Conservation (phyloP, 2,888 invertebrate genomes). For the Agrochola macilenta region DNA sequence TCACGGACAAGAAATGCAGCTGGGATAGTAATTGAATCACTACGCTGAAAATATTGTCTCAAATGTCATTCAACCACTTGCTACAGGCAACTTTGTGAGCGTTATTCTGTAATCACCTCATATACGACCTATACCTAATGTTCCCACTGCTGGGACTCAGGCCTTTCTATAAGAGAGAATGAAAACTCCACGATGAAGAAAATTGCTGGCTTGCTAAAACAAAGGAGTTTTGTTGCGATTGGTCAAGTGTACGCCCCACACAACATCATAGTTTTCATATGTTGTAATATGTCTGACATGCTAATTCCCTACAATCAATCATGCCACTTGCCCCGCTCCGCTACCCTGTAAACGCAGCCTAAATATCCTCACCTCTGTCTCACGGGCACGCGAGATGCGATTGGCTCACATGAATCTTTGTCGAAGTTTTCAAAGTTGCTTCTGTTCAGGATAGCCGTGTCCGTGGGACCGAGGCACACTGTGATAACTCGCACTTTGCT, state of each 20-base stretch:
- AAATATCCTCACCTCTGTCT: slow-evolving; percentile 79
- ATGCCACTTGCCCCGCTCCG: neutral
- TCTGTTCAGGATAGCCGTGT: slow-evolving; percentile 83
- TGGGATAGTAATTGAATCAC: neutral
- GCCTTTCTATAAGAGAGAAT: neutral
- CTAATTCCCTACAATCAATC: neutral
- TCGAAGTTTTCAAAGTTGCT: slow-evolving; percentile 75
- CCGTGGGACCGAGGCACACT: slow-evolving; percentile 86
- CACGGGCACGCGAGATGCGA: slow-evolving; percentile 74
- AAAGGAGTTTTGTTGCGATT: neutral
- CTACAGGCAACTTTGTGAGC: neutral
- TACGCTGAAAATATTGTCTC: neutral
- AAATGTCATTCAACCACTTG: neutral
- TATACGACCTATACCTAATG: too few relatives aligned
- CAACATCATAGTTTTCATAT: neutral
- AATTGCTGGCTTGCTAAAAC: neutral
- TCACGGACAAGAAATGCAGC: neutral
- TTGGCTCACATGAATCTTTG: slow-evolving; percentile 68
- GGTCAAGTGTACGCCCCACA: neutral
- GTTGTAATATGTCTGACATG: neutral
- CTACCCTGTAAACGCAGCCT: neutral
- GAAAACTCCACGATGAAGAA: neutral
- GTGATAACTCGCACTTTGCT: slow-evolving; percentile 82
- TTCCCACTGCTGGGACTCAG: neutral
- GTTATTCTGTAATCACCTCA: neutral